Conservation (phyloP, 1,140 invertebrate species). For the Akabosia matsudoensis region DNA sequence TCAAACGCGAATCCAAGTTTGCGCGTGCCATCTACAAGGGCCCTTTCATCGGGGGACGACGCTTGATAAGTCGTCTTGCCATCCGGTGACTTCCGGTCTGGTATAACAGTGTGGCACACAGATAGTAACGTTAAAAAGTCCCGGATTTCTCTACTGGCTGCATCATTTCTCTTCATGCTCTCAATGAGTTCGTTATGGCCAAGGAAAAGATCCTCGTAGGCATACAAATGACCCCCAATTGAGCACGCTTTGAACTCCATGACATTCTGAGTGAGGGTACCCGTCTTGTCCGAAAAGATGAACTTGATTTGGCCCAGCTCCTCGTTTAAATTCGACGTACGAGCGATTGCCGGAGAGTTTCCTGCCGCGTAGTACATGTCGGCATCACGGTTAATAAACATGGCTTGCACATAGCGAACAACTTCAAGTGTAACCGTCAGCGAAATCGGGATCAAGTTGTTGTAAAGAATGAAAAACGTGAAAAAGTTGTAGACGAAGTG, state of each 20-base stretch:
- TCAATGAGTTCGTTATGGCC: conserved; percentile 32
- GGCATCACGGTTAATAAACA: conserved; percentile 91
- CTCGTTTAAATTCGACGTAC: conserved; percentile 98
- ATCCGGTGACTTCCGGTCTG: conserved; percentile 69
- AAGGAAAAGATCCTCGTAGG: conserved; percentile 46
- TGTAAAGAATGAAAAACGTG: conserved; percentile 99
- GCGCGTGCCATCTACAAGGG: conserved; percentile 86
- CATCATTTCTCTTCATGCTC: conserved; percentile 40
- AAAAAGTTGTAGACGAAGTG: conserved; percentile 94
- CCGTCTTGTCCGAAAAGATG: conserved; percentile 94
- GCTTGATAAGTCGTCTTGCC: conserved; percentile 85
- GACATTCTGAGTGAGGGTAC: conserved; percentile 93
- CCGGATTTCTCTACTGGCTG: conserved; percentile 60
- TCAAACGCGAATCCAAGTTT: conserved; percentile 86
- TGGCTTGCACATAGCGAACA: conserved; percentile 90
- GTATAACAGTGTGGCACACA: conserved; percentile 98
- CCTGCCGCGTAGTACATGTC: conserved; percentile 94
- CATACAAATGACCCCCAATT: conserved; percentile 73
- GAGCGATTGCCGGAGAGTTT: conserved; percentile 91
- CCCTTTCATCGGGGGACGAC: conserved; percentile 83
- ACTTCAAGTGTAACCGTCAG: conserved; percentile 98
- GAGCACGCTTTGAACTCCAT: conserved; percentile 96
- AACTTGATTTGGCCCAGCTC: conserved; percentile 98
- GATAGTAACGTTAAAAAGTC: conserved; percentile 88
- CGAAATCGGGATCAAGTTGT: conserved; percentile 99